Conservation (phyloP, 2,797 vertebrate genomes). For the Numenius phaeopus region DNA sequence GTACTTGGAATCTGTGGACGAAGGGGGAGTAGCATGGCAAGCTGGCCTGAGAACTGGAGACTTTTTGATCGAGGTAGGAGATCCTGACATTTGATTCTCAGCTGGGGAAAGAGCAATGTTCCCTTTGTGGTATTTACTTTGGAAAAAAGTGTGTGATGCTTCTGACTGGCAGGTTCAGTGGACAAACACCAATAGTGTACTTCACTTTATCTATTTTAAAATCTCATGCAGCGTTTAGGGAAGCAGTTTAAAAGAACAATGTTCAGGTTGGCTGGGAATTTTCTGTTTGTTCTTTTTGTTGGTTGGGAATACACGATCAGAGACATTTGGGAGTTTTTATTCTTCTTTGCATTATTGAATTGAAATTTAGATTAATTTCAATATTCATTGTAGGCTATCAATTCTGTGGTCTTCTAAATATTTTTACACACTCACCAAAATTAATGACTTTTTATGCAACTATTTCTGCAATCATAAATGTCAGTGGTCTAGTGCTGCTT, state of each 20-base stretch:
- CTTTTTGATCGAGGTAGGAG: constrained; percentile 96
- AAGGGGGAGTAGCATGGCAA: constrained; percentile 97
- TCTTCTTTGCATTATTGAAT: neutral
- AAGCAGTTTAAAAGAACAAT: neutral
- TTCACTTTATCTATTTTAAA: neutral
- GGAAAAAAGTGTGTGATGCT: neutral
- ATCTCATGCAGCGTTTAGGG: neutral
- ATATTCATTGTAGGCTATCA: neutral
- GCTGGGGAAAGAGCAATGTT: neutral
- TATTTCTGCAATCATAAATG: neutral
- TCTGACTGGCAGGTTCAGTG: neutral
- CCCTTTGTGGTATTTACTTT: neutral
- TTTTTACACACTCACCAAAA: neutral
- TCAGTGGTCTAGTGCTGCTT: neutral
- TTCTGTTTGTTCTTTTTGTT: neutral
- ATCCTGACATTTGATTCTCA: constrained; percentile 7
- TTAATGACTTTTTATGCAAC: neutral
- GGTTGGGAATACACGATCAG: neutral
- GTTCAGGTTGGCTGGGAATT: neutral
- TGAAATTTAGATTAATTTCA: neutral
- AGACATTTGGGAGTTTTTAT: neutral
- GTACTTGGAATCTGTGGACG: constrained; percentile 98
- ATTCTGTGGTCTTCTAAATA: neutral
- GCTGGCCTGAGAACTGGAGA: constrained; percentile 95
- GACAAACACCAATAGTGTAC: neutral